Evolutionary conservation across 2,888 invertebrate species (phyloP).

Genomic region (Zaprionus bogoriensis): DNA sequence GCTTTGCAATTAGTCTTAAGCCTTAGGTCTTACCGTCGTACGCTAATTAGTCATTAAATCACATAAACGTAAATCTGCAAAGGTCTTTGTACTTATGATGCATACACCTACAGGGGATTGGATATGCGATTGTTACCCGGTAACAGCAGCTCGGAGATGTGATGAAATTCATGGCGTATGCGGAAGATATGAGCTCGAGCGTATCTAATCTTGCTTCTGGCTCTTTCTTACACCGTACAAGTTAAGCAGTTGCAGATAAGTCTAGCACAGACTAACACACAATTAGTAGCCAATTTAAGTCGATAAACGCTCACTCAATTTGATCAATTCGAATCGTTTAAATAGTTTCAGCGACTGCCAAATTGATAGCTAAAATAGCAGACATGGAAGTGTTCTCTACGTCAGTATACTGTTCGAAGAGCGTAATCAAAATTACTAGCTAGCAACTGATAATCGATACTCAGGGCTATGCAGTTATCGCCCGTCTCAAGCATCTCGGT

Average conservation of each 20-base stretch:
- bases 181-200: not conserved
- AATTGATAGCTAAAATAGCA: not conserved
- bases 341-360: not conserved
- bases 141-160: not conserved
- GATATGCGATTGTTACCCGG: not conserved
- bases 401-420: too few relatives aligned
- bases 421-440: not conserved
- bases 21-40: not conserved
- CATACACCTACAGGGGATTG: not conserved
- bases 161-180: not conserved
- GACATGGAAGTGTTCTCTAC: too few relatives aligned
- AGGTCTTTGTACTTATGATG: not conserved
- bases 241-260: not conserved
- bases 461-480: too few relatives aligned
- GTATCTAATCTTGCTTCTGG: not conserved
- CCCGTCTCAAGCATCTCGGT: too few relatives aligned
- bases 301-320: conserved; percentile 14
- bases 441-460: too few relatives aligned
- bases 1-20: conserved; percentile 20
- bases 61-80: not conserved
- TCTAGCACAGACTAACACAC: not conserved
- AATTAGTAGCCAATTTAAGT: conserved; percentile 4
- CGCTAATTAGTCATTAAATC: not conserved
- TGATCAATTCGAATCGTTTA: conserved; percentile 9
- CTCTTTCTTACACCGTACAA: not conserved